Evolutionary conservation across 2,888 invertebrate species (phyloP), one percentile per base, ranked within the genome.

Genomic region (Lacanobia wlatinum): DNA sequence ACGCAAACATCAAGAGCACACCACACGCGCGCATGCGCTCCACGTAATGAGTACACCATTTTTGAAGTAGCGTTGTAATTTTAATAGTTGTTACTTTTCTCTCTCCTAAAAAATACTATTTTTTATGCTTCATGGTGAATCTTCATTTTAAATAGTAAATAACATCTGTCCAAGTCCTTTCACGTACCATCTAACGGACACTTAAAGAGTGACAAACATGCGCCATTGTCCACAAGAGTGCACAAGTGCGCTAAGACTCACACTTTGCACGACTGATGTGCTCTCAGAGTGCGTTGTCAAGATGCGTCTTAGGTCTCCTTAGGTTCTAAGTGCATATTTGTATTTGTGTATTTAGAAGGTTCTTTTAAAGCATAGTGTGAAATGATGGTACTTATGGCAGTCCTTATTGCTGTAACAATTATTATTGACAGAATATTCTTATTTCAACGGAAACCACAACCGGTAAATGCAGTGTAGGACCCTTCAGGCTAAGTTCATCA

Each of bases 181-280:
- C 23, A 21, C 43, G 12, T 10, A 46, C 12, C n/a, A 53, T 60
- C 40, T 60, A 48, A 76, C 60, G 48, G 50, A 63, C 28, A n/a
- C 60, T 74, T 55, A 50, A 60, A 60, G 50, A 66, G 72, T 72
- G 78, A 77, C 62, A 52, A 66, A 71, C 48, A 40, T 38, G 18
- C 34, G 8, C 66, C 21, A 59, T 78, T 67, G 72, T 77, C 16
- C 34, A 34, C 14, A 50, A 48, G 40, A 62, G 48, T 62, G 56
- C 48, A 38, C 62, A 50, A 70, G 65, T 48, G 62, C 43, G n/a
- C 38, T 9, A 21, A 34, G 28, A 23, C 52, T 56, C 10, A 21
- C 40, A 53, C 52, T 62, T 66, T 43, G 43, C 50, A 59, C 53
- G 55, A 59, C 38, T 63, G 52, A 78, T 66, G 78, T 66, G 62